Evolutionary conservation across 2,113 vertebrate species (phyloP).

Genomic region (Zosterops borbonicus): DNA sequence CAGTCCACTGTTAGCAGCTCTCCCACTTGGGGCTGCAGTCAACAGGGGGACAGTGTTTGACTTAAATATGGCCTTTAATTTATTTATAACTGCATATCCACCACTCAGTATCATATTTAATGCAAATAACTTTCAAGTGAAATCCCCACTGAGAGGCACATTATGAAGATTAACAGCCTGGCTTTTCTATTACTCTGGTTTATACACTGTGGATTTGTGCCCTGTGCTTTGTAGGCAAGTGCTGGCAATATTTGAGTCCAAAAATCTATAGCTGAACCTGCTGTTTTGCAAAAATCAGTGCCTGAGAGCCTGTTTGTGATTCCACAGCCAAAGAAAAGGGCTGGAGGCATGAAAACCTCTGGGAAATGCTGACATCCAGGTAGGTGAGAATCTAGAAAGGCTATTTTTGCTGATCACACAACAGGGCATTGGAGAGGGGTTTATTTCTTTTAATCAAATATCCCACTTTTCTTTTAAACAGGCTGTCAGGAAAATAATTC

Average conservation of each 20-base stretch:
- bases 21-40: not conserved
- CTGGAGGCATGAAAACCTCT: not conserved
- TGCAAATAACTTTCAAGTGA: conserved; percentile 39
- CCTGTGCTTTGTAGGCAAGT: not conserved
- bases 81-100: conserved; percentile 40
- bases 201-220: not conserved
- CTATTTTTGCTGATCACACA: rapidly evolving
- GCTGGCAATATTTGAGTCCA: not conserved
- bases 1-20: not conserved
- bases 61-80: conserved; percentile 39
- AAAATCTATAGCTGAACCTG: not conserved
- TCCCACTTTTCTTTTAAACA: not conserved
- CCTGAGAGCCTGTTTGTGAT: not conserved
- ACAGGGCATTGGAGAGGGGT: not conserved
- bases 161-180: conserved; percentile 52
- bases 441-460: not conserved
- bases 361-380: not conserved
- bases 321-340: not conserved
- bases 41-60: not conserved
- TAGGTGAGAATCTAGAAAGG: not conserved
- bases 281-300: not conserved
- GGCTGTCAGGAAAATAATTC: conserved; percentile 3
- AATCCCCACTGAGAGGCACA: conserved; percentile 43
- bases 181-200: not conserved
- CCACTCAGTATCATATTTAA: conserved; percentile 43